These are phyloP conservation scores for Laothoe populi DNA, from an alignment of 2,888 invertebrate species.

Conservation along the genomic window DNA sequence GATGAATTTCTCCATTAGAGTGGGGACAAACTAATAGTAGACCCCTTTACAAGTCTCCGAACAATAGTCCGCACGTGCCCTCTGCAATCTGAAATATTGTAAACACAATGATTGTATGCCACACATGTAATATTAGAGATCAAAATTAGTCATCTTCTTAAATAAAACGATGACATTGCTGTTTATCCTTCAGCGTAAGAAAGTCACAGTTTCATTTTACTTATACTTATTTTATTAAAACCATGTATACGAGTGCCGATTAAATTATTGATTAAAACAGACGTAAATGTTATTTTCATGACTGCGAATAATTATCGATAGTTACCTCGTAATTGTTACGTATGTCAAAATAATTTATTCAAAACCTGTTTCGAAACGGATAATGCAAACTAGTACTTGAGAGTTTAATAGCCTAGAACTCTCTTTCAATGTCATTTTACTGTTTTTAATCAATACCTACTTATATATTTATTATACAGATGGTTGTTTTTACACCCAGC, in stretches of 20 bases:
- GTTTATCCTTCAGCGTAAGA: slow-evolving; percentile 14
- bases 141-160: slow-evolving; percentile 9
- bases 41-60: neutral
- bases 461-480: neutral
- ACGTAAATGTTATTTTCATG: neutral
- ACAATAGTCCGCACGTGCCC: neutral
- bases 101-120: neutral
- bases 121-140: neutral
- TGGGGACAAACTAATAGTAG: too few species aligned
- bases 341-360: slow-evolving; percentile 1
- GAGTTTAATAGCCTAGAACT: slow-evolving; percentile 18
- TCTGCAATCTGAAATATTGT: slow-evolving; percentile 6
- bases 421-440: slow-evolving; percentile 4
- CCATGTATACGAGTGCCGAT: neutral
- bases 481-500: too few species aligned
- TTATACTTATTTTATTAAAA: neutral
- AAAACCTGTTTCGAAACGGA: neutral
- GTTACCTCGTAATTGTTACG: neutral
- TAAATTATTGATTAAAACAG: neutral
- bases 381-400: slow-evolving; percentile 10
- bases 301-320: neutral
- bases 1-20: too few species aligned
- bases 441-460: neutral
- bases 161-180: slow-evolving; percentile 13
- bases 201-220: slow-evolving; percentile 12